A percentile compares a stretch with the other conserved stretches of the same genome.
These are phyloP conservation scores for Cheirogaleus medius DNA, from an alignment of 2,113 vertebrate species.

Conservation along the genomic window DNA sequence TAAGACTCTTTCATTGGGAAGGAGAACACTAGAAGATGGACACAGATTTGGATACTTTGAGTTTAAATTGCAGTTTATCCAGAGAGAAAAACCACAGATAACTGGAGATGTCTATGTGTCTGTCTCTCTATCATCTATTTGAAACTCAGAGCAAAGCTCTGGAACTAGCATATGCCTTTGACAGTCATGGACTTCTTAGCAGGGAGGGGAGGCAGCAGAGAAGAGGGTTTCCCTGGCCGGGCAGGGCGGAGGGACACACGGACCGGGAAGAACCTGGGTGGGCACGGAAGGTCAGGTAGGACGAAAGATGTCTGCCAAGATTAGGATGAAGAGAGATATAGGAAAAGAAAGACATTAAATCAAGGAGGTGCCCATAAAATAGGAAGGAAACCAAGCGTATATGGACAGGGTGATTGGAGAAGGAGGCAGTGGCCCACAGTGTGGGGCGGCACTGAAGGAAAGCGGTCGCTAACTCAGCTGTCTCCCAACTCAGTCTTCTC, in stretches of 20 bases:
- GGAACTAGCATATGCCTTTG: background rate
- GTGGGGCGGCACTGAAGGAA: fast-evolving
- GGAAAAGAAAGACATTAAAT: background rate
- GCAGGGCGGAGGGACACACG: background rate
- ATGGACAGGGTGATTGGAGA: background rate
- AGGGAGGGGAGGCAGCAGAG: too few species aligned
- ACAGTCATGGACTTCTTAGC: too few species aligned
- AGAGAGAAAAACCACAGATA: background rate
- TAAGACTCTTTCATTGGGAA: background rate
- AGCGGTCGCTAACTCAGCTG: too few species aligned
- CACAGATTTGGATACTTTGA: background rate
- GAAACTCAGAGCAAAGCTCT: background rate
- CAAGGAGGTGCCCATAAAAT: background rate
- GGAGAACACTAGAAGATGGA: background rate
- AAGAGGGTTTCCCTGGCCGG: background rate
- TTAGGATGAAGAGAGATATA: background rate
- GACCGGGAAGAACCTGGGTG: too few species aligned
- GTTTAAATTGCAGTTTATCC: background rate
- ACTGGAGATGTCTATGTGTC: background rate
- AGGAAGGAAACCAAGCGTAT: background rate
- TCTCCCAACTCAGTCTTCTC: background rate
- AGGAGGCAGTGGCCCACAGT: too few species aligned
- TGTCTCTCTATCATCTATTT: background rate
- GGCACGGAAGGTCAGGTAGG: background rate
- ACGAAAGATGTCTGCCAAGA: background rate